Percentiles rank a stretch among this genome's conserved stretches.
These are phyloP conservation scores for Rapana venosa DNA, from an alignment of 2,888 invertebrate genomes.

Conservation along the genomic window DNA sequence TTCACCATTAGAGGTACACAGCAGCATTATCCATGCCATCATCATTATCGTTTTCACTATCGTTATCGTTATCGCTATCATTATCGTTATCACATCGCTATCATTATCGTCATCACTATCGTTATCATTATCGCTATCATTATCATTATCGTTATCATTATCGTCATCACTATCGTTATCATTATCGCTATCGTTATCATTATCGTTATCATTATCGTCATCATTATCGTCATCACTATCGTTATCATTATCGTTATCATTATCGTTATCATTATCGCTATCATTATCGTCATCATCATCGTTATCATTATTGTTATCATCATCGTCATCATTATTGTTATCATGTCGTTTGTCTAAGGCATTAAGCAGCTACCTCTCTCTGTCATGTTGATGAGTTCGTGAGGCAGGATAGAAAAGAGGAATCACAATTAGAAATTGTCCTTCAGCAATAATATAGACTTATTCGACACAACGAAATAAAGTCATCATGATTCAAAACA, in stretches of 20 bases:
- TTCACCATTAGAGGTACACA: too few relatives aligned
- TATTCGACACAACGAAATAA: too few relatives aligned
- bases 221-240: not conserved
- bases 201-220: not conserved
- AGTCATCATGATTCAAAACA: too few relatives aligned
- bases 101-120: not conserved
- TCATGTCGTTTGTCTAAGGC: not conserved
- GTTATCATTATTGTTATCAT: not conserved
- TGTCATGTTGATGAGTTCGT: too few relatives aligned
- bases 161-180: conserved; percentile 44
- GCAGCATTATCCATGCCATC: too few relatives aligned
- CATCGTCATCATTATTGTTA: not conserved
- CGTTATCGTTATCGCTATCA: too few relatives aligned
- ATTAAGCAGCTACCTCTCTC: too few relatives aligned
- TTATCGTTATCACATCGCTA: too few relatives aligned
- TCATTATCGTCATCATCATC: not conserved
- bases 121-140: not conserved
- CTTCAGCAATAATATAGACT: too few relatives aligned
- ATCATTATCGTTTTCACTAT: too few relatives aligned
- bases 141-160: not conserved
- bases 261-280: not conserved
- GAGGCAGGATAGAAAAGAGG: too few relatives aligned
- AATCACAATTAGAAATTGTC: too few relatives aligned
- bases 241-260: not conserved
- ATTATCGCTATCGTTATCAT: not conserved